Conservation (phyloP, 2,888 invertebrate genomes). For the Neoitamus cyanurus region DNA sequence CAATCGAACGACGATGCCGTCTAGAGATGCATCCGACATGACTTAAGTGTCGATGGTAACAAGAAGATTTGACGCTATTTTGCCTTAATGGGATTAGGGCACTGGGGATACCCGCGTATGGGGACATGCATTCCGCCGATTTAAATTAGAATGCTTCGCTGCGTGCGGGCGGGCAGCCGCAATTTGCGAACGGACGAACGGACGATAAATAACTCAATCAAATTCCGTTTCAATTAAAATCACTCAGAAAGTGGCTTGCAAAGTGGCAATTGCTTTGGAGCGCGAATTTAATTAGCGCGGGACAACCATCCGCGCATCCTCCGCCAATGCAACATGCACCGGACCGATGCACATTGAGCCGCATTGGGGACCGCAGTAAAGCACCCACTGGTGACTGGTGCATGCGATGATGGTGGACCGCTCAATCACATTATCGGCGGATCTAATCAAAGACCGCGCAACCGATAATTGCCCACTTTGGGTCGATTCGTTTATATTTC, state of each 20-base stretch:
- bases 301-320: constrained; percentile 9
- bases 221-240: constrained; percentile 36
- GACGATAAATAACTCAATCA: constrained; percentile 32
- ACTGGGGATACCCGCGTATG: background rate
- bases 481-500: background rate
- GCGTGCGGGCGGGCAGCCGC: background rate
- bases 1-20: background rate
- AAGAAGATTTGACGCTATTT: background rate
- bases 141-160: background rate
- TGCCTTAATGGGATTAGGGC: background rate
- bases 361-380: background rate
- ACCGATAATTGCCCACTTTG: constrained; percentile 23
- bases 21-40: background rate
- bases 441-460: constrained; percentile 22
- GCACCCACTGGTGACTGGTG: background rate
- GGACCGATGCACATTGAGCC: background rate
- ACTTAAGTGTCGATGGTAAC: background rate
- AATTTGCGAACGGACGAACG: background rate
- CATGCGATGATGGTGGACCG: background rate
- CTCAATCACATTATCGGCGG: constrained; percentile 28
- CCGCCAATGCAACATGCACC: background rate
- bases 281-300: constrained; percentile 33
- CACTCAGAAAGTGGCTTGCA: constrained; percentile 18
- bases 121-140: background rate
- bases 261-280: constrained; percentile 29